phyloP scores from a whole-genome alignment of 2,797 vertebrate species.

The Diceros bicornis region DNA sequence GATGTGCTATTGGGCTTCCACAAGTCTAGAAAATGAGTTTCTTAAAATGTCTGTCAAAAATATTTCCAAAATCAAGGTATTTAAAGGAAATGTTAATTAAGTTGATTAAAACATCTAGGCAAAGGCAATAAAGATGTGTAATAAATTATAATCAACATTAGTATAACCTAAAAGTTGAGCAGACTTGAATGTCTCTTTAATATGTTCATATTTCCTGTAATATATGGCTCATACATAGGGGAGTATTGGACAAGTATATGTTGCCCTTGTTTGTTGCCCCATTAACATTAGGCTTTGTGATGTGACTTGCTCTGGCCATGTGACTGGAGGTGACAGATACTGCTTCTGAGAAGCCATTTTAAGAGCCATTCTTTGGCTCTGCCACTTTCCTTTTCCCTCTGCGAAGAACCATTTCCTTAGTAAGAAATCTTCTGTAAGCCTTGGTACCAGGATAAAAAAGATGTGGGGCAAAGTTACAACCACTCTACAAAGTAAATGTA shows the following conservation, averaged over 20 bases:
- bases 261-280: neutral
- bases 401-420: neutral
- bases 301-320: neutral
- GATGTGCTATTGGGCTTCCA: neutral
- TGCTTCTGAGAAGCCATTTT: too few species aligned
- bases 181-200: neutral
- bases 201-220: neutral
- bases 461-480: neutral
- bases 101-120: neutral
- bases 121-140: neutral
- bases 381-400: neutral
- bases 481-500: neutral
- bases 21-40: neutral
- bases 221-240: neutral
- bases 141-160: neutral
- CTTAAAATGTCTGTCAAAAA: neutral
- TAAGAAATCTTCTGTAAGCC: neutral
- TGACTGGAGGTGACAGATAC: neutral
- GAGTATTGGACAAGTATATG: neutral
- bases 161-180: neutral
- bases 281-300: neutral
- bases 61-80: neutral
- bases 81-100: neutral
- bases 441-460: neutral
- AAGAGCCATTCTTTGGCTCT: neutral